A percentile compares a stretch with the other conserved stretches of the same genome.
Conservation (phyloP, 2,888 invertebrate species). For the Drosophila pseudotalamancana region DNA sequence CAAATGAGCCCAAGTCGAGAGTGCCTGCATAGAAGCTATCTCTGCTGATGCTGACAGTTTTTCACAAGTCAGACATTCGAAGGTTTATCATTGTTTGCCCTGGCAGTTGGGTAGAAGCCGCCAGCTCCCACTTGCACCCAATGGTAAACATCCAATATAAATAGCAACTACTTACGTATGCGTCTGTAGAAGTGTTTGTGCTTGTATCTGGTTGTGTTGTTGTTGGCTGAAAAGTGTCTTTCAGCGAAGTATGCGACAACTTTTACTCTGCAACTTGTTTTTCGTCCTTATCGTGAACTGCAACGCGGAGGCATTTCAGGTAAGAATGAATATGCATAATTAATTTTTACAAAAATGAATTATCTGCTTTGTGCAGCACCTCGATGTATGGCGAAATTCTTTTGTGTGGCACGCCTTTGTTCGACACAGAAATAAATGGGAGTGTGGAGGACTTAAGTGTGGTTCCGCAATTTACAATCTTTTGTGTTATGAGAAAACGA, state of each 20-base stretch:
- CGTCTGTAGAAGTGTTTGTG: neutral
- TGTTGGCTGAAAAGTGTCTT: conserved; percentile 13
- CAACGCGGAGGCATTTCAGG: conserved; percentile 19
- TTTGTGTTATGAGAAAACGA: neutral
- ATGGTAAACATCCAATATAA: conserved; percentile 17
- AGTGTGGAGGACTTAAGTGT: neutral
- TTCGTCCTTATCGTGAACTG: conserved; percentile 33
- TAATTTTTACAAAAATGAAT: conserved; percentile 37
- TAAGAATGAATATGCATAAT: conserved; percentile 53
- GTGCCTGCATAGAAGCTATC: conserved; percentile 22
- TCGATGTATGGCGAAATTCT: conserved; percentile 27
- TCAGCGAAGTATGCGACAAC: conserved; percentile 31
- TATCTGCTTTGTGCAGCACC: conserved; percentile 29
- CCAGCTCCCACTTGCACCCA: neutral
- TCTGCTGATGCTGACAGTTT: conserved; percentile 35
- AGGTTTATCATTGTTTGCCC: conserved; percentile 71
- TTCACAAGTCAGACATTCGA: conserved; percentile 46
- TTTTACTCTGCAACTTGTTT: conserved; percentile 27
- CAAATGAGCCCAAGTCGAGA: conserved; percentile 63
- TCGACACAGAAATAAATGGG: conserved; percentile 27
- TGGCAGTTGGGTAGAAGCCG: conserved; percentile 7
- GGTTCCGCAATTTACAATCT: conserved; percentile 6
- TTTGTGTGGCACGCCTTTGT: conserved; percentile 57
- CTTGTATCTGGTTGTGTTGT: neutral
- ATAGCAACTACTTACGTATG: conserved; percentile 13